These are phyloP conservation scores for Drosophila mimica DNA, from an alignment of 2,888 invertebrate species.

Conservation along the genomic window DNA sequence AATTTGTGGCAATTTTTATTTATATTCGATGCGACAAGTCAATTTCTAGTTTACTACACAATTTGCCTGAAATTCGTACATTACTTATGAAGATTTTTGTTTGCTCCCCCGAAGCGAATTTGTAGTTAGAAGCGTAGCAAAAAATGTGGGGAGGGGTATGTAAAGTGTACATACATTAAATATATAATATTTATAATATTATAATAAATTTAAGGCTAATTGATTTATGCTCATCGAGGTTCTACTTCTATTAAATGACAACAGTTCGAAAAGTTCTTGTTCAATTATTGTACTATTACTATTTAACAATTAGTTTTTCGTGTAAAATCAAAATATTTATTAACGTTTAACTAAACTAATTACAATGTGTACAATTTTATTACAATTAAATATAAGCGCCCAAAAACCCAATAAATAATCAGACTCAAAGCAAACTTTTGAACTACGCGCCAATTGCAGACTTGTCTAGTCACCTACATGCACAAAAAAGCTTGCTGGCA, in stretches of 20 bases:
- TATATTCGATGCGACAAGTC: conserved; percentile 59
- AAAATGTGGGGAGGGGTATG: conserved; percentile 4
- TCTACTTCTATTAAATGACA: conserved; percentile 64
- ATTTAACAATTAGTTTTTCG: conserved; percentile 35
- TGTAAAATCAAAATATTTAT: conserved; percentile 45
- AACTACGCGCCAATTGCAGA: background rate
- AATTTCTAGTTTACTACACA: conserved; percentile 51
- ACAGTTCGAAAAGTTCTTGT: conserved; percentile 53
- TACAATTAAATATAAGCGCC: conserved; percentile 46
- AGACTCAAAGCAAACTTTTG: conserved; percentile 16
- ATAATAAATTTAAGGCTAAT: conserved; percentile 57
- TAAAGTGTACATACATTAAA: conserved; percentile 50
- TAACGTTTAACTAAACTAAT: conserved; percentile 27
- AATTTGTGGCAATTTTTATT: conserved; percentile 35
- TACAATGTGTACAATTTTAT: conserved; percentile 54
- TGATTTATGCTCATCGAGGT: conserved; percentile 75
- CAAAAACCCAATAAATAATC: conserved; percentile 51
- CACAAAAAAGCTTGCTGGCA: background rate
- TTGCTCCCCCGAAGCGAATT: conserved; percentile 26
- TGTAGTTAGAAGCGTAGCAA: conserved; percentile 43
- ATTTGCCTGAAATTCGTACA: conserved; percentile 20
- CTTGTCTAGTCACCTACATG: background rate
- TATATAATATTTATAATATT: conserved; percentile 11
- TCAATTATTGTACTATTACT: conserved; percentile 47
- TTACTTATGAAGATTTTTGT: conserved; percentile 11